phyloP scores from a whole-genome alignment of 2,113 vertebrate genomes.

The cat (Felis catus) region DNA sequence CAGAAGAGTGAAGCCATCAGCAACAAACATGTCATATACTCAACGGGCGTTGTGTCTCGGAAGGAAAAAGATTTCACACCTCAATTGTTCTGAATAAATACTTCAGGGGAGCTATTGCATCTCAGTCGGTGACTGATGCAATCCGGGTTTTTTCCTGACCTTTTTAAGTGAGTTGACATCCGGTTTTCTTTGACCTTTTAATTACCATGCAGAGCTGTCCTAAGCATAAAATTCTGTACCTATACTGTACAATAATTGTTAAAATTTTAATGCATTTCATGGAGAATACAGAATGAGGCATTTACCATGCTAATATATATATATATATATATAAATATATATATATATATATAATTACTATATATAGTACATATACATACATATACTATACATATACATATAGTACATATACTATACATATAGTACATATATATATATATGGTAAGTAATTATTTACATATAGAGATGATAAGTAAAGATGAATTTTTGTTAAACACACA shows the following conservation, averaged over 20 bases:
- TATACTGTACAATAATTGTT: background rate
- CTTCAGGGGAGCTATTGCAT: background rate
- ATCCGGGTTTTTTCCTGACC: background rate
- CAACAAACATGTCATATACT: background rate
- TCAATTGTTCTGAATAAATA: background rate
- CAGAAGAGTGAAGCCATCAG: background rate
- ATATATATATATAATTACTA: no score
- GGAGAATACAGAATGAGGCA: background rate
- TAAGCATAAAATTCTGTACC: background rate
- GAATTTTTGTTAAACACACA: background rate
- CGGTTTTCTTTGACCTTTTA: constrained; percentile 47
- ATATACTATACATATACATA: no score
- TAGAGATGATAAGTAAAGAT: background rate
- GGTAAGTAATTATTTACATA: background rate
- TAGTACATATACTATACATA: no score
- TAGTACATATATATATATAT: background rate
- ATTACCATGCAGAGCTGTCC: background rate
- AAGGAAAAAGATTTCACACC: background rate
- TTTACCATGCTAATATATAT: background rate
- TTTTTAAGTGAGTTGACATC: background rate
- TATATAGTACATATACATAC: no score
- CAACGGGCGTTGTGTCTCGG: background rate
- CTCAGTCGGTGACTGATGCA: background rate
- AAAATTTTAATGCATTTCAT: background rate
- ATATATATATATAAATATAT: no score